A percentile compares a stretch with the other conserved stretches of the same genome.
Evolutionary conservation across 2,888 invertebrate genomes (phyloP).

Genomic region (Eugnorisma glareosa): DNA sequence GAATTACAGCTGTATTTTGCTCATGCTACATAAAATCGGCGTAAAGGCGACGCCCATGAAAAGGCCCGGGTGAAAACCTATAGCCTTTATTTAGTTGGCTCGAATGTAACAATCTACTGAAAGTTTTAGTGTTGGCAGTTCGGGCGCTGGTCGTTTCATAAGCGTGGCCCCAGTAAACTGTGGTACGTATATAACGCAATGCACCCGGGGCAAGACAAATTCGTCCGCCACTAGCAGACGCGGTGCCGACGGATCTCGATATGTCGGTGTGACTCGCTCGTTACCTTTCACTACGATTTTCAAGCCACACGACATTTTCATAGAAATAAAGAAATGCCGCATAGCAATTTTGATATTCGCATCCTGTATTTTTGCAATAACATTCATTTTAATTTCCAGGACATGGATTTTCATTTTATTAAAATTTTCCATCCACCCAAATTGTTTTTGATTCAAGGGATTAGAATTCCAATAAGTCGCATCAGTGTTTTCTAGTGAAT

Average conservation of each 20-base stretch:
- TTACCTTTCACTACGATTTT: constrained; percentile 62
- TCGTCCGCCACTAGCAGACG: constrained; percentile 60
- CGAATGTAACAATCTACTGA: constrained; percentile 86
- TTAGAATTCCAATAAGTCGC: not conserved
- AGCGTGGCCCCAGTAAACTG: constrained; percentile 79
- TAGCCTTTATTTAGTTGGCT: constrained; percentile 87
- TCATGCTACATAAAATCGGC: constrained; percentile 88
- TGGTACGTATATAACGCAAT: constrained; percentile 74
- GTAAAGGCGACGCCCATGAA: constrained; percentile 86
- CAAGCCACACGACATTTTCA: constrained; percentile 56
- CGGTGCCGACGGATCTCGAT: constrained; percentile 67
- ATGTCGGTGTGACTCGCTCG: constrained; percentile 70
- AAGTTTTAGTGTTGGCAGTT: constrained; percentile 86
- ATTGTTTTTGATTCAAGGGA: constrained; percentile 4
- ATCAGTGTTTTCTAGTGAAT: constrained; percentile 2
- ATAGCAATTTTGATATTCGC: constrained; percentile 43
- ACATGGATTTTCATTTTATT: constrained; percentile 18
- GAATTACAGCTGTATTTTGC: constrained; percentile 88
- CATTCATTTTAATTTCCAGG: constrained; percentile 36
- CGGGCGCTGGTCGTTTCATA: constrained; percentile 79
- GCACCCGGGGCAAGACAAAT: constrained; percentile 78
- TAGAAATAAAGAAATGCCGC: constrained; percentile 41
- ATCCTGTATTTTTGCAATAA: constrained; percentile 33
- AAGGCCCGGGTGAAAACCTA: constrained; percentile 81
- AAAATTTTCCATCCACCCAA: not conserved